Evolutionary conservation across 2,113 vertebrate species (phyloP), one percentile per base, ranked within the genome.

Genomic region (Acrocephalus kingi): DNA sequence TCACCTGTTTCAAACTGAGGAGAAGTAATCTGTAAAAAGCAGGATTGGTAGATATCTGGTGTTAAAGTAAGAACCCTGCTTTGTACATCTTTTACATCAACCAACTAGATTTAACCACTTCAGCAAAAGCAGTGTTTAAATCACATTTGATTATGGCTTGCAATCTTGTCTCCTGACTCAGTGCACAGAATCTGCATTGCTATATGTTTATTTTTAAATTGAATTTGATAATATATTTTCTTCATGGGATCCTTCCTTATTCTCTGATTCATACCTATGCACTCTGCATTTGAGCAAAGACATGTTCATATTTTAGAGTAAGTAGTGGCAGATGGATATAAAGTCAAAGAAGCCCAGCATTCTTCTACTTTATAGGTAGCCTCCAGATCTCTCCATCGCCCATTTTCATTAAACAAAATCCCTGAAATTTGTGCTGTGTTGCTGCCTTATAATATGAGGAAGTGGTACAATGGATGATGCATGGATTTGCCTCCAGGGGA

Each of bases 321-420:
- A 92, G 88, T 33, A 91, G 71, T 79, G 74, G 35, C 6, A 2
- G 7, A 33, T 84, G 85, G 74, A 82, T 66, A 58, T 56, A 84
- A 78, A 91, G 56, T 55, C 67, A 92, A 74, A 92, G 30, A 71
- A 92, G 45, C 27, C 28, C 6, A 25, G 51, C 24, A 79, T 82
- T 95, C 64, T 84, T 92, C 49, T 56, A 4, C n/a, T 58, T 84
- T 51, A 88, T 81, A 96, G 85, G 54, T 95, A 93, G 51, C 58
- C 62, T 91, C 85, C 87, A 90, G 72, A 83, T 75, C 66, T 84
- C 81, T 91, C 62, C 51, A 93, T 52, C 88, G 93, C 59, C 68
- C 87, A 45, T 91, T 96, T 81, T 79, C 67, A 75, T 88, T 84
- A 93, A 90, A 91, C 28, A 95, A 96, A 95, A 91, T 64, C 79